Conservation (phyloP, 2,888 invertebrate species). For the Nomada goodeniana region DNA sequence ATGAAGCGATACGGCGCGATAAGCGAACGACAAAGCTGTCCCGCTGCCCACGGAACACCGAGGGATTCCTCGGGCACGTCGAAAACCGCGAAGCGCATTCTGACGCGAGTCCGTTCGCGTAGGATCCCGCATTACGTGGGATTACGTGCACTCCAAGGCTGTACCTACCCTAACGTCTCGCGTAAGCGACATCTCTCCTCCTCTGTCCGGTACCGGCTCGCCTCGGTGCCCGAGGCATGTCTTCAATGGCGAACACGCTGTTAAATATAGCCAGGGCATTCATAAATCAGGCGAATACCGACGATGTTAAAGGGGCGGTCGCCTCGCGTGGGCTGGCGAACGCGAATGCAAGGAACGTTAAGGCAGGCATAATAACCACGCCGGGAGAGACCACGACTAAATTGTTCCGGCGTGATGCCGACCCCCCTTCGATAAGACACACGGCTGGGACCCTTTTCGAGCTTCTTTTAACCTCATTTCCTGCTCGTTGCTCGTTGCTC, state of each 20-base stretch:
- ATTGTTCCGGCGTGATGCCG: constrained; percentile 66
- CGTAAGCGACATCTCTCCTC: constrained; percentile 59
- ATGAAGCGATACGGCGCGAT: constrained; percentile 33
- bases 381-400: constrained; percentile 65
- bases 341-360: constrained; percentile 73
- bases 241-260: constrained; percentile 78
- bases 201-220: constrained; percentile 54
- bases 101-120: constrained; percentile 23
- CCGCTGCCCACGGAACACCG: neutral
- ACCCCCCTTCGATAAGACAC: constrained; percentile 10
- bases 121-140: constrained; percentile 66
- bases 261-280: constrained; percentile 78
- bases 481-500: neutral
- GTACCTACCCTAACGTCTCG: constrained; percentile 65
- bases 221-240: constrained; percentile 75
- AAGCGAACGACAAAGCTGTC: constrained; percentile 12
- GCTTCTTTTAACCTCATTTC: constrained; percentile 45
- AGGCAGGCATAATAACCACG: constrained; percentile 72
- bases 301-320: constrained; percentile 78
- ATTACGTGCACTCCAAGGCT: constrained; percentile 61
- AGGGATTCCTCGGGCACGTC: constrained; percentile 5
- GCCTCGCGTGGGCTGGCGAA: constrained; percentile 74
- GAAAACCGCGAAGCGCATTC: constrained; percentile 48
- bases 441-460: constrained; percentile 6
- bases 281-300: constrained; percentile 79